Base-by-base conservation (phyloP, 64 coral and sea anemone species). In the Dendrophyllia cribrosa region DNA sequence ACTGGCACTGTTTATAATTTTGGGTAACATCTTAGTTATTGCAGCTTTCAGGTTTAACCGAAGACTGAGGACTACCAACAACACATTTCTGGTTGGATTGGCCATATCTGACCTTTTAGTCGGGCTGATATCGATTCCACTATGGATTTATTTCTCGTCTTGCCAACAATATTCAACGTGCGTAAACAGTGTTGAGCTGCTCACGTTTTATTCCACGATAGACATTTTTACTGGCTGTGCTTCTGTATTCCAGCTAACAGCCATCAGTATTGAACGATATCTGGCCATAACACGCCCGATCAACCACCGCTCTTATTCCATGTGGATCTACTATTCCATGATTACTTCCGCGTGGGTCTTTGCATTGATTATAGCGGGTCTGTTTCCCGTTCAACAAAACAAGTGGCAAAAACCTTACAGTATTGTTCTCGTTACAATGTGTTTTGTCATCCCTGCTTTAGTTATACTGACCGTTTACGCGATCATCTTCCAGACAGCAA, bases 61-160 rank as follows among this genome's bases (percentile, higher is more conserved):
- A 10, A 65, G 95, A 43, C 88, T 97, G 11, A 82, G 90, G 7
- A 97, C 92, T 0, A 77, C 73, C 3, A 97, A 92, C 0, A 97
- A 97, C 59, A 78, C 76, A n/a, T 97, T 97, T 49, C 88, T 97
- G 0, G 92, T 97, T 9, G 92, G 95, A 23, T 70, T 97, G 58
- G 95, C 95, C n/a, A 66, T 97, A 66, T 84, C 80, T 22, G 95
- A 97, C 83, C 71, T 97, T 2, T 93, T 97, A 5, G 95, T 97
- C 6, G 95, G 95, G 9, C 24, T 97, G 6, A 71, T 94, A 25
- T 97, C 95, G 16, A 79, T 97, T 59, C 95, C 95, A 12, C 25
- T 97, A 4, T 97, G 95, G 95, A 78, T 97, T 19, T 97, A 97
- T 72, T 87, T 91, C 13, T 94, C 92, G 15, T 71, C 86, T 9